Evolutionary conservation across 2,888 invertebrate genomes (phyloP).

Genomic region (Pterostichus niger): DNA sequence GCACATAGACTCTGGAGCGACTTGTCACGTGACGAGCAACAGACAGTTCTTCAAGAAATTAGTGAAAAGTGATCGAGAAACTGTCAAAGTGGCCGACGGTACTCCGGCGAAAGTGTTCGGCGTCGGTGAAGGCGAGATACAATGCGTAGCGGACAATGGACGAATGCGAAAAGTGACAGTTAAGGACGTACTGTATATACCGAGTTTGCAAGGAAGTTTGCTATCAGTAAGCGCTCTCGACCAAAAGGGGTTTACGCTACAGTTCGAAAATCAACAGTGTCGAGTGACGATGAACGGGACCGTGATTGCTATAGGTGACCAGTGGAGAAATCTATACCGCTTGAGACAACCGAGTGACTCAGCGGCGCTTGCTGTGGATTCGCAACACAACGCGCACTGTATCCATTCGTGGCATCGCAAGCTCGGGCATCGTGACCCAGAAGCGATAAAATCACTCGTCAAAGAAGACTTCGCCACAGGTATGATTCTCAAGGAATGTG

Average conservation of each 20-base stretch:
- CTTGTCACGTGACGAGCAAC: neutral
- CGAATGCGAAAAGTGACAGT: neutral
- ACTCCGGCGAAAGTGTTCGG: neutral
- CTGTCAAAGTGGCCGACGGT: neutral
- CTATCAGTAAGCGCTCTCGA: neutral
- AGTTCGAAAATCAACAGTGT: slow-evolving; percentile 4
- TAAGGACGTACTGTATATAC: neutral
- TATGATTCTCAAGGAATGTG: neutral
- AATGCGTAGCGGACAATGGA: neutral
- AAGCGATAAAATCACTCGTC: neutral
- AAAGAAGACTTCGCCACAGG: slow-evolving; percentile 24
- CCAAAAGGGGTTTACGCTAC: neutral
- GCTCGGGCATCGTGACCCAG: neutral
- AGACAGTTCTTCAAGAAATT: too few species aligned
- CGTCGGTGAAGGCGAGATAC: neutral
- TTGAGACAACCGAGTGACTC: neutral
- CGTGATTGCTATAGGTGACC: neutral
- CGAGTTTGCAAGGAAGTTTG: neutral
- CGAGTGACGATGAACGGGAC: too few species aligned
- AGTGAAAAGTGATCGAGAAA: neutral
- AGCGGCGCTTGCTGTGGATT: neutral
- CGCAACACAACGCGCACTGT: too few species aligned
- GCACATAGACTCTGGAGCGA: neutral
- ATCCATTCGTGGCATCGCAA: neutral
- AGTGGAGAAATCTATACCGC: neutral